Evolutionary conservation across 1,140 invertebrate genomes (phyloP).

Genomic region (Diploscapter pachys): DNA sequence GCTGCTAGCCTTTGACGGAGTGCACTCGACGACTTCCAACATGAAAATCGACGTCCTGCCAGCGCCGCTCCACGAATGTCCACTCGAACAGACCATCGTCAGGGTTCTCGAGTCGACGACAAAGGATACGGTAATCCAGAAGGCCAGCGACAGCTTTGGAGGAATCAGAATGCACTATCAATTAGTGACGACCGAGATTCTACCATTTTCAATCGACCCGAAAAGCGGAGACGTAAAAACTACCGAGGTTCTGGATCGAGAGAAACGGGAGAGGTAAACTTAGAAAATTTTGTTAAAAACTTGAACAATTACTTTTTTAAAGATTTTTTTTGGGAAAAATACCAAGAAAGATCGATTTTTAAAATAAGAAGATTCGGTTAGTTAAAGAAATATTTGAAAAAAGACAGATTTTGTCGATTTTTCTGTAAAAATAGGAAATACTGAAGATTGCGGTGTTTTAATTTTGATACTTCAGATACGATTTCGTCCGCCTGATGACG

Average conservation of each 20-base stretch:
- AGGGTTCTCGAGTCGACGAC: not conserved
- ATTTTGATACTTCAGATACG: not conserved
- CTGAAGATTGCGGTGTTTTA: too few species aligned
- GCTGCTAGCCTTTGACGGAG: constrained; percentile 38
- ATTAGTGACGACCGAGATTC: not conserved
- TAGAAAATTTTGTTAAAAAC: too few species aligned
- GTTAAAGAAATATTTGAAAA: too few species aligned
- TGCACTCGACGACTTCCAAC: constrained; percentile 27
- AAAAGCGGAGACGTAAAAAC: not conserved
- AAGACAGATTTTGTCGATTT: too few species aligned
- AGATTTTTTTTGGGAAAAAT: too few species aligned
- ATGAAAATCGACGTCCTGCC: constrained; percentile 3
- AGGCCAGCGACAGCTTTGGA: not conserved
- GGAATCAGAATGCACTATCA: not conserved
- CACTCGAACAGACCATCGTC: not conserved
- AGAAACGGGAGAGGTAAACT: not conserved
- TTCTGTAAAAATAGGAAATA: too few species aligned
- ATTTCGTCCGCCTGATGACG: constrained; percentile 1
- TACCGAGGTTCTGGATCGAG: not conserved
- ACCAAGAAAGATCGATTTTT: too few species aligned
- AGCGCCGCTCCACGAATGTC: not conserved
- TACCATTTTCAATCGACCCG: not conserved
- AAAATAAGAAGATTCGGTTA: too few species aligned
- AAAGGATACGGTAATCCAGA: not conserved
- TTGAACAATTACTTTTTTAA: too few species aligned